Base-by-base conservation (phyloP, 1,140 invertebrate species). In the Euschistus heros region DNA sequence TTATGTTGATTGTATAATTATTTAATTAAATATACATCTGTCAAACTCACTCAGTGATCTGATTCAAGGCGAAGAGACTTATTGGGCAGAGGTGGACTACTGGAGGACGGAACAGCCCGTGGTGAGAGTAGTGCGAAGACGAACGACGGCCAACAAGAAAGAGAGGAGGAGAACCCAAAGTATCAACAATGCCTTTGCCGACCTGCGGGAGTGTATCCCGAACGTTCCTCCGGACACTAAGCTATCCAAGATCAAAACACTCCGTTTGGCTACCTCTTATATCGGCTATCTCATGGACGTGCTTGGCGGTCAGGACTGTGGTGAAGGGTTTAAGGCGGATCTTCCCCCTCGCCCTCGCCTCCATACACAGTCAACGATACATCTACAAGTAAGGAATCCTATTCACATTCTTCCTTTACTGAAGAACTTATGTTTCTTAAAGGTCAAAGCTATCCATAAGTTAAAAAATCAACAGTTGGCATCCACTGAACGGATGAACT, bases 101-200 rank as follows among this genome's bases (percentile, higher is more conserved):
- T 37, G 33, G 33, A 37, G 33, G 8, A 6, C 33, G 1, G n/a
- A 42, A n/a, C 26, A 50, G 74, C 77, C 81, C 4, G 80, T 80
- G 70, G 81, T 85, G 1, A 75, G 84, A 26, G 82, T 84, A 0
- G 82, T 85, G 1, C 89, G 88, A 70, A 77, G 86, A 46, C 74
- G 88, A 54, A 88, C 85, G 63, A 91, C 87, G 1, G 90, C 93
- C 30, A 97, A 97, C 75, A 97, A 97, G 74, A 94, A 97, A 74
- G 94, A 97, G 74, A 76, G 94, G 47, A 75, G 93, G 71, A 77
- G 93, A 64, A 98, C 94, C 0, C 88, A 92, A 75, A 94, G 89
- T 69, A 96, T 98, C 69, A 98, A 98, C 77, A 93, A 88, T 66
- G 94, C 94, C 0, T 98, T 97, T 73, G 86, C 91, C 0, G 87